phyloP scores from a whole-genome alignment of 2,888 invertebrate species.

The Hypomecis atomaria region DNA sequence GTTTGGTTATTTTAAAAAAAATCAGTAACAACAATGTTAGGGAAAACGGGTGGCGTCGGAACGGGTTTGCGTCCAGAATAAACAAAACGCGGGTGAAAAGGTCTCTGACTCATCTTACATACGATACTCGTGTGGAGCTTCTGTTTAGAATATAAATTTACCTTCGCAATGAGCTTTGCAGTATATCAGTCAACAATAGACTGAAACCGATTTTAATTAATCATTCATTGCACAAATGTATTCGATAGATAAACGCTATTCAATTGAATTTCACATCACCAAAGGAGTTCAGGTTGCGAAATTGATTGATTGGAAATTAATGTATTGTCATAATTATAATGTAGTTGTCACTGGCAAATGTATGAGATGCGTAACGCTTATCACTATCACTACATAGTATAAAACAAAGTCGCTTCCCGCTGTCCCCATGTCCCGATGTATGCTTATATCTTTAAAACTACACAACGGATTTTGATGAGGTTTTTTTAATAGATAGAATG shows the following conservation, averaged over 20 bases:
- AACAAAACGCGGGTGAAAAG: slow-evolving; percentile 76
- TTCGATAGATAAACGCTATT: slow-evolving; percentile 19
- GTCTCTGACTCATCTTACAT: slow-evolving; percentile 76
- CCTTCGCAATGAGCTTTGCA: slow-evolving; percentile 62
- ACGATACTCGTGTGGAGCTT: slow-evolving; percentile 60
- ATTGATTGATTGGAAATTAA: background rate
- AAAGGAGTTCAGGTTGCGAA: slow-evolving; percentile 11
- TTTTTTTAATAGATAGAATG: too few relatives aligned
- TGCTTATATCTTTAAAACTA: too few relatives aligned
- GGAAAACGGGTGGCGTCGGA: slow-evolving; percentile 65
- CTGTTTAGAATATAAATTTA: slow-evolving; percentile 79
- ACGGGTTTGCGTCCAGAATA: slow-evolving; percentile 72
- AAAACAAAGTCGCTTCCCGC: too few relatives aligned
- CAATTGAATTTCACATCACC: slow-evolving; percentile 17
- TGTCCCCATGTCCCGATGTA: too few relatives aligned
- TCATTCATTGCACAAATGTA: slow-evolving; percentile 39
- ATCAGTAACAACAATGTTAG: slow-evolving; percentile 60
- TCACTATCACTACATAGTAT: too few relatives aligned
- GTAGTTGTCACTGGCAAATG: too few relatives aligned
- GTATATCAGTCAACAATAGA: slow-evolving; percentile 57
- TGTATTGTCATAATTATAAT: too few relatives aligned
- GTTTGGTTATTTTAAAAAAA: slow-evolving; percentile 35
- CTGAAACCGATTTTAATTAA: slow-evolving; percentile 48
- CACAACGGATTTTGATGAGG: too few relatives aligned
- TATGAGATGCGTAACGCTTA: background rate